Conservation (phyloP, 2,113 vertebrate genomes). For the Brevimyrus niger region DNA sequence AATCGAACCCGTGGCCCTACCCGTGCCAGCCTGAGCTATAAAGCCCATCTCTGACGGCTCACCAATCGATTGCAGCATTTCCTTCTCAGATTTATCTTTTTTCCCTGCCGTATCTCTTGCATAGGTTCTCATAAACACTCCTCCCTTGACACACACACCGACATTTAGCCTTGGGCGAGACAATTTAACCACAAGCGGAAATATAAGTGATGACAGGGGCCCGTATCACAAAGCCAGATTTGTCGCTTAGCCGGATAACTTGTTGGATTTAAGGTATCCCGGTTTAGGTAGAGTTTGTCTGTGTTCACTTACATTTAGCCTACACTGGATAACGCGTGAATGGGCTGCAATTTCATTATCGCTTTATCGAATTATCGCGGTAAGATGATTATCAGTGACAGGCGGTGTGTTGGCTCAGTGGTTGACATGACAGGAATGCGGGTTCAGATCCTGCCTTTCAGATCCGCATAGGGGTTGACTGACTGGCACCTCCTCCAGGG, state of each 20-base stretch:
- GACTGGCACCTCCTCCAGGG: not conserved
- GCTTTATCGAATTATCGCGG: not conserved
- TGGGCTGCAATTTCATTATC: not conserved
- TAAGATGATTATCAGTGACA: not conserved
- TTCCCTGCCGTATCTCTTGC: not conserved
- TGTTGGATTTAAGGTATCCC: not conserved
- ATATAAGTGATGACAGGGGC: not conserved
- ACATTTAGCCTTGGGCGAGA: not conserved
- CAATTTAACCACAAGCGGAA: not conserved
- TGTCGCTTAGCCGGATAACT: not conserved
- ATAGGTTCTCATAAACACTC: not conserved
- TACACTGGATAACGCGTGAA: not conserved
- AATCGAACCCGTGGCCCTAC: too few relatives aligned
- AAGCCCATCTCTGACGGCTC: not conserved
- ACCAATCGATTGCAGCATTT: not conserved
- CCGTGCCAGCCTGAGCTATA: not conserved
- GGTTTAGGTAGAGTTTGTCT: not conserved
- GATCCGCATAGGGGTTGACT: not conserved
- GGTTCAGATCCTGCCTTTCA: not conserved
- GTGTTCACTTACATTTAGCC: not conserved
- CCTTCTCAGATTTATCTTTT: too few relatives aligned
- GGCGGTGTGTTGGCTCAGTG: not conserved
- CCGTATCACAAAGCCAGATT: not conserved
- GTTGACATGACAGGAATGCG: not conserved
- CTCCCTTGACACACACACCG: not conserved